A percentile compares a stretch with the other conserved stretches of the same genome.
Evolutionary conservation across 2,113 vertebrate genomes (phyloP).

Genomic region (Struthidea cinerea): DNA sequence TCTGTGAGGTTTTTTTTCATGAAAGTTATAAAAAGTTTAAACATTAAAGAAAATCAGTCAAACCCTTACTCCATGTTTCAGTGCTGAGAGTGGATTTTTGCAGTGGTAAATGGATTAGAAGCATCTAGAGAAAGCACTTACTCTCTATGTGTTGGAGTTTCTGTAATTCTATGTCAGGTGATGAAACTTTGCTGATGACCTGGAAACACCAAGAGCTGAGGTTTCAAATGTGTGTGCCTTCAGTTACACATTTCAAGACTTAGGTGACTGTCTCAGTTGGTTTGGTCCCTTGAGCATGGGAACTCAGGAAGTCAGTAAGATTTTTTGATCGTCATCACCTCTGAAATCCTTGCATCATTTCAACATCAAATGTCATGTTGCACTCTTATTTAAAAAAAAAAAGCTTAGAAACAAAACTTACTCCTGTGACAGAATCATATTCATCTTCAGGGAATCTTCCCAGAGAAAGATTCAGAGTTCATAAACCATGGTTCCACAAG

Average conservation of each 20-base stretch:
- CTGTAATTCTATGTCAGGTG: background rate
- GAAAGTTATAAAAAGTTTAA: background rate
- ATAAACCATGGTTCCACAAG: background rate
- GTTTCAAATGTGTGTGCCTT: background rate
- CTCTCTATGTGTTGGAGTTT: background rate
- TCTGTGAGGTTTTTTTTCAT: background rate
- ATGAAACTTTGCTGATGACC: background rate
- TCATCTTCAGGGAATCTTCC: background rate
- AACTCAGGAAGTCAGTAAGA: background rate
- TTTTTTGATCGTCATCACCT: background rate
- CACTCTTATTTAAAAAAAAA: background rate
- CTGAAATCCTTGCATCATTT: background rate
- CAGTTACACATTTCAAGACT: background rate
- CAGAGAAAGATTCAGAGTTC: background rate
- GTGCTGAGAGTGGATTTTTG: background rate
- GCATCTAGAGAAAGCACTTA: background rate
- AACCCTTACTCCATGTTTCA: background rate
- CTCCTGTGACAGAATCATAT: background rate
- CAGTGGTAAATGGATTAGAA: background rate
- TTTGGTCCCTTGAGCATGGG: background rate
- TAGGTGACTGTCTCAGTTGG: background rate
- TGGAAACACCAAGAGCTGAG: background rate
- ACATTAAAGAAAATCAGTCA: background rate
- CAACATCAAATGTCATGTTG: background rate
- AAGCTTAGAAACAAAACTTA: background rate